Evolutionary conservation across 2,888 invertebrate species (phyloP), one percentile per base, ranked within the genome.

Genomic region (Eupithecia dodoneata): DNA sequence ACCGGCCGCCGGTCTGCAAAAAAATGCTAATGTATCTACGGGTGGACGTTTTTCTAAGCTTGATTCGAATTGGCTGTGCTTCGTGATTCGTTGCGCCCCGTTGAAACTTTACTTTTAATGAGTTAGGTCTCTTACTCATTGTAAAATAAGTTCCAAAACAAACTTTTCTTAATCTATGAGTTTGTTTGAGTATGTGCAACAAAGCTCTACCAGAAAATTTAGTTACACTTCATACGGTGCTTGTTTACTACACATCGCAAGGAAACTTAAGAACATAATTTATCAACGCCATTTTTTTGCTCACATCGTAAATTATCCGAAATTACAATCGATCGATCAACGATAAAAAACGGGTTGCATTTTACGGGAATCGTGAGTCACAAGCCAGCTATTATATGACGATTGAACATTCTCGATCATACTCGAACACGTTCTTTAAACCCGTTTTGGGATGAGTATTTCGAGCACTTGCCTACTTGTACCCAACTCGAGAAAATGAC

Each of bases 1-100:
- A 92, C 93, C 93, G 71, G 65, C 49, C 63, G 93, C 89, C 88
- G 90, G 89, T 90, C 89, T 91, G 91, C 93, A 92, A 94, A 93
- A 93, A 94, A 91, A 92, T 89, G 92, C 91, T 93, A 91, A 91
- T 92, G 90, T 89, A 47, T 45, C 66, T 69, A 88, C 15, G 52
- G 52, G 89, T 88, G 86, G 84, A 87, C 88, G 90, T 93, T 92
- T 93, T 92, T 89, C 88, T 90, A 89, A 92, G 87, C 88, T 91
- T 89, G 88, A 91, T 93, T 93, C 90, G 90, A 89, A 87, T 87
- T 86, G 88, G 85, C 85, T 83, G 86, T 85, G 79, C 81, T 79
- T 73, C 55, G 49, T 71, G n/a, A 47, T 71, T 72, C 41, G 70
- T 47, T 52, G 71, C 72, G 44, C 15, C 42, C 15, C 42, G 59